phyloP scores from a whole-genome alignment of 2,797 vertebrate species.

The Phalanger gymnotis region DNA sequence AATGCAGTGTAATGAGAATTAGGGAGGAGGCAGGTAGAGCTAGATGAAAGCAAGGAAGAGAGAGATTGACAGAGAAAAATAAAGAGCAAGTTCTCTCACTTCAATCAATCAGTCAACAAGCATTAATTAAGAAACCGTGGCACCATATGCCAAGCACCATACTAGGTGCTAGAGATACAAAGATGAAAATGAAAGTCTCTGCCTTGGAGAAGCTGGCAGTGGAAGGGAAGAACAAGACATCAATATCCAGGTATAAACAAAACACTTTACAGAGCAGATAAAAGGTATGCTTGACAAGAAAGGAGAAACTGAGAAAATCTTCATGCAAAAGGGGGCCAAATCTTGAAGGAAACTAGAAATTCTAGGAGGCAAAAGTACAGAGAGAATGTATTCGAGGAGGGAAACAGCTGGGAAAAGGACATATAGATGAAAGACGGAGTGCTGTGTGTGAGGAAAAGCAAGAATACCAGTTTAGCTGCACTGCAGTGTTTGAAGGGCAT shows the following conservation, averaged over 20 bases:
- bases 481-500: not conserved
- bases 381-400: not conserved
- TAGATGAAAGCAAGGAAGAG: not conserved
- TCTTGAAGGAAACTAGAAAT: not conserved
- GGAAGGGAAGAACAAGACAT: not conserved
- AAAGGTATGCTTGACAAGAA: not conserved
- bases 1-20: not conserved
- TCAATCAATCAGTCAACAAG: not conserved
- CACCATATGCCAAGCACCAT: not conserved
- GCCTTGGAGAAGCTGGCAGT: not conserved
- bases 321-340: not conserved
- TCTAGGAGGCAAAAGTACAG: not conserved
- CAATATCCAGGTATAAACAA: not conserved
- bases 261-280: not conserved
- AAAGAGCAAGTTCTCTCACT: not conserved
- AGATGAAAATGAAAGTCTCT: not conserved
- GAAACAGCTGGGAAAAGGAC: not conserved
- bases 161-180: not conserved
- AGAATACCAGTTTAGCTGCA: not conserved
- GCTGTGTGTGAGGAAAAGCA: not conserved
- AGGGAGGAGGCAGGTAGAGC: not conserved
- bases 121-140: not conserved
- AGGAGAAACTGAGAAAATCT: not conserved
- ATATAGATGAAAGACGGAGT: not conserved
- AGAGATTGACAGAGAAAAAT: not conserved